Evolutionary conservation across 2,113 vertebrate genomes (phyloP), one percentile per base, ranked within the genome.

Genomic region (Sphaerodactylus townsendi): DNA sequence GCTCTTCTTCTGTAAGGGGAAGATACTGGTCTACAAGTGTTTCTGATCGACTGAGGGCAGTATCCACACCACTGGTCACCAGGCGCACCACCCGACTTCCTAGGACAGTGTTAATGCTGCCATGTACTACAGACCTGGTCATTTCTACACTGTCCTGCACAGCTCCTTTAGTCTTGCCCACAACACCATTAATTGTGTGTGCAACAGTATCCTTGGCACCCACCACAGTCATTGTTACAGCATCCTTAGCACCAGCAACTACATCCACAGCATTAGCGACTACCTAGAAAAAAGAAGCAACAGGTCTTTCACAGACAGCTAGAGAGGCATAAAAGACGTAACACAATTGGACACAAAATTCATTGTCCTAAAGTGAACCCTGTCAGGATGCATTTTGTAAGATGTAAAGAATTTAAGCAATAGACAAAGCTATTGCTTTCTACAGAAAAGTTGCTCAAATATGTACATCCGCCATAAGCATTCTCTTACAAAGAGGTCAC

Each of bases 141-240:
- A 94, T 97, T 90, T 97, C 96, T 92, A 99, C 86, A 0, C 98
- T 92, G 13, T 92, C 97, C 70, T 97, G 96, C 90, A 99, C 91
- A 0, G 95, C 97, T 7, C 94, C 98, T 79, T 95, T 96, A 37
- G 95, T 95, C 90, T 92, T 96, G 86, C 86, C 96, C 83, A 96
- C 82, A 66, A 97, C 93, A 80, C 95, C 96, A 69, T 90, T 96
- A 83, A 99, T 93, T 0, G 95, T 97, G 82, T 92, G 93, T 9
- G 97, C 94, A 82, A 98, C 96, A 0, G 96, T 96, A 87, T 96
- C 97, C 93, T 96, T 95, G 84, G 97, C 97, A 77, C 96, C 96
- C 1, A 89, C 87, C 75, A 97, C 92, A 25, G 95, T 95, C 0
- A 87, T 93, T 13, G 93, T 93, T 87, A 97, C 93, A 88, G 90